Percentiles rank a stretch among this genome's conserved stretches.
Conservation (phyloP, 2,797 vertebrate species). For the Phoxinus dragarum region DNA sequence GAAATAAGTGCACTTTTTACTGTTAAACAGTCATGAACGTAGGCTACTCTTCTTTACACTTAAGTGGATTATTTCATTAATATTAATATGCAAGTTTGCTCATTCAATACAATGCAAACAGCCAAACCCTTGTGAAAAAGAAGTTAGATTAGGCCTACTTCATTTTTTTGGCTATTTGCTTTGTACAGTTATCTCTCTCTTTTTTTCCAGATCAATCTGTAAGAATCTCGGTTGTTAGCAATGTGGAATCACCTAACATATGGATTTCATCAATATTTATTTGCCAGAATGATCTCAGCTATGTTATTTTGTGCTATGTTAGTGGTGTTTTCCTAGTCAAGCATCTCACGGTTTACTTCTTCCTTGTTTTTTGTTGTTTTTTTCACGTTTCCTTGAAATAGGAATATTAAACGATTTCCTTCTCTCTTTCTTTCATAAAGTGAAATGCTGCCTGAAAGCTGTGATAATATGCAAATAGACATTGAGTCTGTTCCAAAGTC, state of each 20-base stretch:
- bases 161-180: background rate
- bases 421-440: background rate
- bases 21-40: background rate
- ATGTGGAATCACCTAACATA: background rate
- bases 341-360: background rate
- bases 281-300: background rate
- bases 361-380: background rate
- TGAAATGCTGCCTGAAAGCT: background rate
- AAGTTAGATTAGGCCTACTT: background rate
- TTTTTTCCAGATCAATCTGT: background rate
- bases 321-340: background rate
- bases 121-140: too few relatives aligned
- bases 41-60: background rate
- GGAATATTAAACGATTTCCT: background rate
- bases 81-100: background rate
- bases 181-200: background rate
- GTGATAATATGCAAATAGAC: background rate
- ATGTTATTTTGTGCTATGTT: background rate
- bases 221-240: background rate
- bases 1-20: background rate
- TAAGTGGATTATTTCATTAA: background rate
- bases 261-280: constrained; percentile 4
- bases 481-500: background rate
- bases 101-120: background rate
- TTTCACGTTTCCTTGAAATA: background rate